phyloP scores from a whole-genome alignment of 2,888 invertebrate species.

The Chirona hameri region DNA sequence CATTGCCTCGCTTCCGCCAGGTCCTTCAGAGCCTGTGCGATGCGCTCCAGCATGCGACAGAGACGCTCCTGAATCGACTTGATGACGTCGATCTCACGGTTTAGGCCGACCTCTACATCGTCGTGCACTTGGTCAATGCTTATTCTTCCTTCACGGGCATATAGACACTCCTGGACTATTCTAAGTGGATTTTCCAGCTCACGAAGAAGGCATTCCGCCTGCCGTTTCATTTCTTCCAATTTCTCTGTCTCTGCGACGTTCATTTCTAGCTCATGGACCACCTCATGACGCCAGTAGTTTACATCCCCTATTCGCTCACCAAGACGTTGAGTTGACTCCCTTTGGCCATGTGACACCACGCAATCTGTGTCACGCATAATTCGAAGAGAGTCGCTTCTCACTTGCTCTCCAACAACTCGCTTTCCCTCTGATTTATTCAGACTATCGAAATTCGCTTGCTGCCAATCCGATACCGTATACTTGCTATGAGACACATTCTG shows the following conservation, averaged over 20 bases:
- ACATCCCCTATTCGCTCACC: conserved; percentile 90
- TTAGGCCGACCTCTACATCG: conserved; percentile 75
- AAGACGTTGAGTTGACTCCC: conserved; percentile 78
- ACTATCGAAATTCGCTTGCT: neutral
- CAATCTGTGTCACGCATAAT: conserved; percentile 4
- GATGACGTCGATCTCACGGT: conserved; percentile 78
- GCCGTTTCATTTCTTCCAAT: conserved; percentile 67
- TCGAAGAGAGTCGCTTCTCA: conserved; percentile 1
- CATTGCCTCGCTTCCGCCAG: conserved; percentile 58
- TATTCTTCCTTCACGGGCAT: conserved; percentile 1
- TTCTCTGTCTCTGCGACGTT: conserved; percentile 72
- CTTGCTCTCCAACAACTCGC: neutral
- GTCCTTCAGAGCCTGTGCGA: conserved; percentile 40
- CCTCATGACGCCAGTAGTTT: conserved; percentile 87
- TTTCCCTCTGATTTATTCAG: neutral
- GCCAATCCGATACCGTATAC: conserved; percentile 2
- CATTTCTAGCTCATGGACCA: conserved; percentile 55
- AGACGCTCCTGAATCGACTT: conserved; percentile 75
- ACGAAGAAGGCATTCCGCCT: conserved; percentile 85
- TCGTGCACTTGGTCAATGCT: conserved; percentile 89
- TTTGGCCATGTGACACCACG: conserved; percentile 51
- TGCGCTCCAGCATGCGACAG: conserved; percentile 64
- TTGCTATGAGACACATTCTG: neutral
- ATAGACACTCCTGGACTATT: neutral
- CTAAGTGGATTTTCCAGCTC: conserved; percentile 43